These are phyloP conservation scores for Corythucha ciliata DNA, from an alignment of 2,888 invertebrate genomes.

Conservation along the genomic window DNA sequence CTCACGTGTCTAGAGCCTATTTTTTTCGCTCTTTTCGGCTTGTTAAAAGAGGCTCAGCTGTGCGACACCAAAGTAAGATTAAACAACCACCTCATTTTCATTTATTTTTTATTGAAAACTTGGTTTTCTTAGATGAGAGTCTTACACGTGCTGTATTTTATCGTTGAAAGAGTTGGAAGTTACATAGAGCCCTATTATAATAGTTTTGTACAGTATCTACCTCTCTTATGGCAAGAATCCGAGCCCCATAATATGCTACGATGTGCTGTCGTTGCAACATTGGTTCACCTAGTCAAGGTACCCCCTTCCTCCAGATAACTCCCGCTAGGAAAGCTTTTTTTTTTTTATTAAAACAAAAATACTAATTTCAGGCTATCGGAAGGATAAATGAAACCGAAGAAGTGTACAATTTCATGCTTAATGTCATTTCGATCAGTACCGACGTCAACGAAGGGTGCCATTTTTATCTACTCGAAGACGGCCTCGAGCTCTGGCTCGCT, in stretches of 20 bases:
- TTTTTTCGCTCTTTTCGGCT: constrained; percentile 68
- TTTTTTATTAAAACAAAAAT: too few relatives aligned
- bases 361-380: constrained; percentile 44
- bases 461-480: constrained; percentile 86
- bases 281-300: constrained; percentile 76
- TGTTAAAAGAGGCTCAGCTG: constrained; percentile 78
- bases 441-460: constrained; percentile 61
- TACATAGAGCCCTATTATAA: constrained; percentile 60
- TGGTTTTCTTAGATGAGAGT: constrained; percentile 65
- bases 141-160: constrained; percentile 76
- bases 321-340: constrained; percentile 1
- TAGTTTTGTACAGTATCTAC: constrained; percentile 71
- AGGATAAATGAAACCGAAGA: constrained; percentile 42
- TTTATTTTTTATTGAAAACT: background rate
- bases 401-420: constrained; percentile 48
- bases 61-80: constrained; percentile 75
- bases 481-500: constrained; percentile 79
- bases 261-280: constrained; percentile 79
- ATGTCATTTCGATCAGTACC: constrained; percentile 63
- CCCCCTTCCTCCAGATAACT: constrained; percentile 8
- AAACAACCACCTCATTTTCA: background rate
- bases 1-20: constrained; percentile 65
- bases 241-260: constrained; percentile 80
- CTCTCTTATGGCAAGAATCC: constrained; percentile 80
- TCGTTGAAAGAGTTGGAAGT: constrained; percentile 75